Evolutionary conservation across 2,888 invertebrate species (phyloP), one percentile per base, ranked within the genome.

Genomic region (Mesodorylaimus sp.): DNA sequence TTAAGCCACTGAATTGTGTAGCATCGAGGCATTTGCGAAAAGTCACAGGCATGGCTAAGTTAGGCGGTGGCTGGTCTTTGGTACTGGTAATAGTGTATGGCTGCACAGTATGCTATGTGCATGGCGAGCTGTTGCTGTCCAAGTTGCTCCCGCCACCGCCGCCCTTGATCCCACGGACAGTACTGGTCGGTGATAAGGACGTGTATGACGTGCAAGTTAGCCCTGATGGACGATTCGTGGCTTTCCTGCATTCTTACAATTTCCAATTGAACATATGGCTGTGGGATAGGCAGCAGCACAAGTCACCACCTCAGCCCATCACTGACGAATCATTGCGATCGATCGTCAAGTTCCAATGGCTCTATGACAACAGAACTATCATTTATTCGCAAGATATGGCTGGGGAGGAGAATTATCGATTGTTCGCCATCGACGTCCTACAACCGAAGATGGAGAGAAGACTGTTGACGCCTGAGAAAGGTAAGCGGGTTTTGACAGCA

Each of bases 181-280:
- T 39, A 21, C 10, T 39, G 7, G 10, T 39, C 41, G 41, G n/a
- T 23, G 41, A 39, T 23, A 13, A 13, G 16, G 41, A 39, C 41
- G 10, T 19, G 7, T 13, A 13, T 23, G 7, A 7, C 21, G 41
- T 39, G 13, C 41, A 23, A 7, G 7, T 48, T 13, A 43, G 41
- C 45, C 48, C 48, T n/a, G 43, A 48, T 27, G 48, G 48, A 10
- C 45, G 13, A 21, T 19, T 13, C 10, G 13, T 48, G 48, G 43
- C 44, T n/a, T 48, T 5, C 10, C 7, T 44, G n/a, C 45, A 44
- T 5, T 44, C 48, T 7, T 24, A 45, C 44, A 27, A 44, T n/a
- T 19, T 19, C 24, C 45, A 45, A 3, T 16, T 27, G 10, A 48
- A 48, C 28, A 48, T 48, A 19, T 48, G 48, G 48, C 23, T 23